A percentile compares a stretch with the other conserved stretches of the same genome.
These are phyloP conservation scores for Melanotaenia maccullochi DNA, from an alignment of 2,797 vertebrate species.

Conservation along the genomic window DNA sequence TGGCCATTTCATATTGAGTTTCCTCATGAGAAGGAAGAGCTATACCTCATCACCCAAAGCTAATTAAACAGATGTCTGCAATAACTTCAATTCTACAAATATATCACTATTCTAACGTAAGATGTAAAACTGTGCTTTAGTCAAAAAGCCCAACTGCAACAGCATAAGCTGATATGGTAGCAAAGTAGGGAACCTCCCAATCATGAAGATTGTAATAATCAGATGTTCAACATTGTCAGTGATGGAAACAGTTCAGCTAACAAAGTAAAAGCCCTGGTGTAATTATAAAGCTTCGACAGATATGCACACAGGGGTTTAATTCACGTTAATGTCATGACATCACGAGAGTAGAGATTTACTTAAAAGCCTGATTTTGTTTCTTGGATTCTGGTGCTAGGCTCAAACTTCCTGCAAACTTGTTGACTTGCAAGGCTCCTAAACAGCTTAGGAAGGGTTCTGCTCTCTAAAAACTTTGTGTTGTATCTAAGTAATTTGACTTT, in stretches of 20 bases:
- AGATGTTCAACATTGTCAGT: conserved; percentile 33
- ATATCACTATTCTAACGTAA: background rate
- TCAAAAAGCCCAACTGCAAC: background rate
- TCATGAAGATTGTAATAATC: conserved; percentile 24
- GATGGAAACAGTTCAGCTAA: conserved; percentile 26
- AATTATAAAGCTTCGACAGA: conserved; percentile 43
- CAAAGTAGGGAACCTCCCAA: conserved; percentile 19
- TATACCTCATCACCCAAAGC: background rate
- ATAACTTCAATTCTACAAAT: background rate
- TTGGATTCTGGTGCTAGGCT: background rate
- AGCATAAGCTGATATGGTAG: conserved; percentile 2
- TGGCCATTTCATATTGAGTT: conserved; percentile 8
- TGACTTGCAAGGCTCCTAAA: background rate
- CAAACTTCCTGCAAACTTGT: background rate
- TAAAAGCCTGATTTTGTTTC: conserved; percentile 20
- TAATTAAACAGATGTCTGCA: background rate
- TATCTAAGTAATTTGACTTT: background rate
- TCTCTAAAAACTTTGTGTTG: conserved; percentile 1
- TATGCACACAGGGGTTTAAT: conserved; percentile 61
- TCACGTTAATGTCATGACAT: conserved; percentile 35
- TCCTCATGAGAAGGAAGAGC: background rate
- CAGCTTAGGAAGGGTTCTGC: background rate
- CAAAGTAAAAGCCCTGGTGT: conserved; percentile 46
- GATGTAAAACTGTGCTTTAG: background rate
- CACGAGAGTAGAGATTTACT: conserved; percentile 25